These are phyloP conservation scores for Drosophila auraria DNA, from an alignment of 1,140 invertebrate species.

Conservation along the genomic window DNA sequence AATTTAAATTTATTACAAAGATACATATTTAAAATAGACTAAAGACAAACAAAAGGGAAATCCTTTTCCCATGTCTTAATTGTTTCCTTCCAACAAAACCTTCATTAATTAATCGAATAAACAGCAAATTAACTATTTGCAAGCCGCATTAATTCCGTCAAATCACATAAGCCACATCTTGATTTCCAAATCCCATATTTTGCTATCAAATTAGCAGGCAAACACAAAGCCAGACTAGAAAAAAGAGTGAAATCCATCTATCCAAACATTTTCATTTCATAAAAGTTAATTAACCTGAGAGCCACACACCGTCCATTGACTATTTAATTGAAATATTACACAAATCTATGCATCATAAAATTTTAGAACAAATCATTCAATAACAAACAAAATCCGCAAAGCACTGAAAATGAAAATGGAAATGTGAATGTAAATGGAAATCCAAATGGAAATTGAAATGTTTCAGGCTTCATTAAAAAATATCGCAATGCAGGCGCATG, in stretches of 20 bases:
- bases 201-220: slow-evolving; percentile 25
- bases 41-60: neutral
- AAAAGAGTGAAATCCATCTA: slow-evolving; percentile 52
- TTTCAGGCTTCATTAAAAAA: slow-evolving; percentile 83
- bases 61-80: neutral
- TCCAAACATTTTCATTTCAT: slow-evolving; percentile 54
- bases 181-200: slow-evolving; percentile 29
- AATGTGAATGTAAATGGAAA: slow-evolving; percentile 31
- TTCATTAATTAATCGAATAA: neutral
- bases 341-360: slow-evolving; percentile 77
- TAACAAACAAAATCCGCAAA: slow-evolving; percentile 59
- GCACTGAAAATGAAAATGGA: slow-evolving; percentile 40
- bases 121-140: neutral
- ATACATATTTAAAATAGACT: neutral
- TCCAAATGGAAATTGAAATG: slow-evolving; percentile 63
- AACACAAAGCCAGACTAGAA: slow-evolving; percentile 21
- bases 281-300: slow-evolving; percentile 54
- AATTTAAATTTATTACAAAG: neutral
- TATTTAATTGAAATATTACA: slow-evolving; percentile 83
- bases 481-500: slow-evolving; percentile 32
- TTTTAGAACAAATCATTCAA: slow-evolving; percentile 76
- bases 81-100: neutral
- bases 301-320: slow-evolving; percentile 56
- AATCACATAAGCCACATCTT: neutral
- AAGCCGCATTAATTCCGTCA: neutral